Conservation (phyloP, 2,797 vertebrate genomes). For the Cyclura pinguis region DNA sequence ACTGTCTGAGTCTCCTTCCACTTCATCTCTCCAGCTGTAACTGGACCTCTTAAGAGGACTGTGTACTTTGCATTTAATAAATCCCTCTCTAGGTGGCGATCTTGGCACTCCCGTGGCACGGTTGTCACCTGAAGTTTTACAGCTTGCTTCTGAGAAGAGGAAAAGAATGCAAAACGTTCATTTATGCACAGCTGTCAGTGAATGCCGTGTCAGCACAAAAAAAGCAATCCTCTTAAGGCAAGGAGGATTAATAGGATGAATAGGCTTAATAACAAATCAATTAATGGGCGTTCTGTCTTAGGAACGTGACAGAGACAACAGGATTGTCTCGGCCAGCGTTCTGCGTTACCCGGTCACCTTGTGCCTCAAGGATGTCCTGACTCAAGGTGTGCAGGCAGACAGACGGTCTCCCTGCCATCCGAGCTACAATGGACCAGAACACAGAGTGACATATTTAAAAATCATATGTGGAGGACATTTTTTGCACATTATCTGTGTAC, state of each 20-base stretch:
- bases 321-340: not conserved
- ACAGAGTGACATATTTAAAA: too few species aligned
- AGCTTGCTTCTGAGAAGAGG: not conserved
- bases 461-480: too few species aligned
- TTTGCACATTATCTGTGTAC: too few species aligned
- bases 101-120: not conserved
- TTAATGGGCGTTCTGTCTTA: not conserved
- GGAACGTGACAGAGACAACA: not conserved
- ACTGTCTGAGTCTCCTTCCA: too few species aligned
- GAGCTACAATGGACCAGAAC: too few species aligned
- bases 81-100: slow-evolving; percentile 1
- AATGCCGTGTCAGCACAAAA: not conserved
- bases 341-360: not conserved
- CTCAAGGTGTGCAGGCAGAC: too few species aligned
- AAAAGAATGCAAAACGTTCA: not conserved
- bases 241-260: not conserved
- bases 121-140: not conserved
- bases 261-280: not conserved
- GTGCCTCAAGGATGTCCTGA: not conserved
- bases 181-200: not conserved
- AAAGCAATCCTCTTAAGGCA: not conserved
- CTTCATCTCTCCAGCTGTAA: too few species aligned
- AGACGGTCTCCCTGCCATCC: too few species aligned
- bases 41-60: too few species aligned
- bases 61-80: not conserved